These are phyloP conservation scores for Diachasmimorpha longicaudata DNA, from an alignment of 1,140 invertebrate species.

Conservation along the genomic window DNA sequence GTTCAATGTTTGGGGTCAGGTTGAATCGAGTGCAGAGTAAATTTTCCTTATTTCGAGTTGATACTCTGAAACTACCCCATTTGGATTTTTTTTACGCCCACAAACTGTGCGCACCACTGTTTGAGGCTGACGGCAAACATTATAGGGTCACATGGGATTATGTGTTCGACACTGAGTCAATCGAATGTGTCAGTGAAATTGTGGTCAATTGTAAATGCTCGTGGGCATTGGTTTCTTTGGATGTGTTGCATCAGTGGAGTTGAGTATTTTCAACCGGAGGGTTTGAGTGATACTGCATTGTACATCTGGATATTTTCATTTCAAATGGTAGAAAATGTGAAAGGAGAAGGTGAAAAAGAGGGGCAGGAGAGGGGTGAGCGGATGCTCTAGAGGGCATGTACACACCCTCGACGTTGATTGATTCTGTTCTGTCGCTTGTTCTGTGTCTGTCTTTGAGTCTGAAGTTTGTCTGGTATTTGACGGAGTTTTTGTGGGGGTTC, in stretches of 20 bases:
- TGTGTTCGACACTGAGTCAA: background rate
- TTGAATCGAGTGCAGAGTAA: conserved; percentile 35
- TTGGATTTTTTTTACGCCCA: background rate
- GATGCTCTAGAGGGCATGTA: background rate
- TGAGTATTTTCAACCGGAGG: background rate
- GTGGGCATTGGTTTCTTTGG: background rate
- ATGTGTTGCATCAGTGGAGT: background rate
- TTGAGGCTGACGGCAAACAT: background rate
- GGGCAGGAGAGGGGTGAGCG: background rate
- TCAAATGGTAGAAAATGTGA: background rate
- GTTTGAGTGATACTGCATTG: background rate
- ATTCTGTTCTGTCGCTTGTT: background rate
- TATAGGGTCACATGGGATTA: background rate
- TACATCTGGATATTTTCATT: background rate
- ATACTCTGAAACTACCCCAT: background rate
- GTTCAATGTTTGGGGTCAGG: background rate
- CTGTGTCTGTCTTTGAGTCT: background rate
- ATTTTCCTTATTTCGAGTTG: conserved; percentile 35
- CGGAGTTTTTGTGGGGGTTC: background rate
- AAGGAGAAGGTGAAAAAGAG: background rate
- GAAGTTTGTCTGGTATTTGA: background rate
- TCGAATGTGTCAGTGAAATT: background rate
- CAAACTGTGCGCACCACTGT: background rate
- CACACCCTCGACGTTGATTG: background rate
- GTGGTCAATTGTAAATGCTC: conserved; percentile 7